Percentiles rank a stretch among this genome's conserved stretches.
These are phyloP conservation scores for Dallia pectoralis DNA, from an alignment of 2,797 vertebrate species.

Conservation along the genomic window DNA sequence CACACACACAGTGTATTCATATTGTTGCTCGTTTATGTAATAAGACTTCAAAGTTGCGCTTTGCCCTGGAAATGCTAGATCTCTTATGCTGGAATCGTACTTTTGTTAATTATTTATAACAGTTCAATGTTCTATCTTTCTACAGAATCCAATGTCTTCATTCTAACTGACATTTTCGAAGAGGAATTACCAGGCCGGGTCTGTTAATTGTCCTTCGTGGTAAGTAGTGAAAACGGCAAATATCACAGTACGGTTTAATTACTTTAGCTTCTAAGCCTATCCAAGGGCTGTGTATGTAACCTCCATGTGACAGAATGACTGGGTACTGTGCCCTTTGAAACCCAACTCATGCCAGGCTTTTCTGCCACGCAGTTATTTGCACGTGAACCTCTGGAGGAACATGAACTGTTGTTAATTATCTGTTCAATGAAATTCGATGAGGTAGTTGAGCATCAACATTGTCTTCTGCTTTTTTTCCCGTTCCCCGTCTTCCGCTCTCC, in stretches of 20 bases:
- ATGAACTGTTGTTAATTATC: constrained; percentile 5
- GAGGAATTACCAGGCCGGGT: constrained; percentile 50
- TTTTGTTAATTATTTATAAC: constrained; percentile 15
- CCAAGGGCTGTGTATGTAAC: not conserved
- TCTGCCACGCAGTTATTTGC: constrained; percentile 17
- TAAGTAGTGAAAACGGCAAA: constrained; percentile 46
- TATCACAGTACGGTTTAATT: not conserved
- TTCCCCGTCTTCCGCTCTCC: constrained; percentile 17
- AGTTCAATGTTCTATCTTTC: constrained; percentile 29
- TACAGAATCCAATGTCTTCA: constrained; percentile 72
- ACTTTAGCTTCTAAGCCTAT: not conserved
- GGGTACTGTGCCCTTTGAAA: not conserved
- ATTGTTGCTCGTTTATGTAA: too few species aligned
- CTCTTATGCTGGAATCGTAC: too few species aligned
- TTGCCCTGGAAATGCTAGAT: too few species aligned
- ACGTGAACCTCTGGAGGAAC: constrained; percentile 10
- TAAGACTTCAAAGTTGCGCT: too few species aligned
- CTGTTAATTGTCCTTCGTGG: constrained; percentile 48
- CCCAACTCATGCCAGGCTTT: not conserved
- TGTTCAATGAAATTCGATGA: not conserved
- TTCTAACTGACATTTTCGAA: constrained; percentile 51
- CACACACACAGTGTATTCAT: too few species aligned
- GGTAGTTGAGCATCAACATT: constrained; percentile 4
- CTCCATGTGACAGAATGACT: not conserved
- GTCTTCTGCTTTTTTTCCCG: not conserved